phyloP scores from a whole-genome alignment of 2,797 vertebrate genomes.

The Acrossocheilus fasciatus region DNA sequence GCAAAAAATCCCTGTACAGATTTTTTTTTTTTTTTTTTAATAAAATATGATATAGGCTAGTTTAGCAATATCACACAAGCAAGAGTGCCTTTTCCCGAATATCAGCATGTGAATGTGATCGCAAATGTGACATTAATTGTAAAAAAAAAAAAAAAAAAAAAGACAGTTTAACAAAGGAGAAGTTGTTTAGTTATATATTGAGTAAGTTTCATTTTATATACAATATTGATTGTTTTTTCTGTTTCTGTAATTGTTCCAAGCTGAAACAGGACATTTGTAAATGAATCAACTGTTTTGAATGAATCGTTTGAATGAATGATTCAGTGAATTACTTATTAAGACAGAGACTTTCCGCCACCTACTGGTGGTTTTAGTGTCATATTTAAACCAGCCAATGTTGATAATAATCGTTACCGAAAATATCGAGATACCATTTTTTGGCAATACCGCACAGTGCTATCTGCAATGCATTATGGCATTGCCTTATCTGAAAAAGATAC shows the following conservation, averaged over 20 bases:
- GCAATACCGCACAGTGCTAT: not conserved
- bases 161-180: not conserved
- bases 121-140: not conserved
- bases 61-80: not conserved
- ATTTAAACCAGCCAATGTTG: not conserved
- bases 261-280: not conserved
- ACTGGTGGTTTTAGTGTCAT: not conserved
- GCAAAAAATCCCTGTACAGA: no score
- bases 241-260: not conserved
- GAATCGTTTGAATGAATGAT: not conserved
- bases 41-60: not conserved
- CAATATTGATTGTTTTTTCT: not conserved
- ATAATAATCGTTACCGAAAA: not conserved
- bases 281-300: not conserved
- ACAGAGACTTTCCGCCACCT: not conserved
- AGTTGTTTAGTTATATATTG: not conserved
- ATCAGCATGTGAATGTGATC: not conserved
- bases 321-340: not conserved
- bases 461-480: not conserved
- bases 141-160: not conserved
- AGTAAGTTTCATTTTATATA: not conserved
- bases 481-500: not conserved
- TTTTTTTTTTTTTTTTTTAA: no score
- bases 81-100: not conserved
- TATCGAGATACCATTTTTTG: not conserved